A percentile compares a stretch with the other conserved stretches of the same genome.
Conservation (phyloP, 2,797 vertebrate genomes). For the Rhyacichthys aspro region DNA sequence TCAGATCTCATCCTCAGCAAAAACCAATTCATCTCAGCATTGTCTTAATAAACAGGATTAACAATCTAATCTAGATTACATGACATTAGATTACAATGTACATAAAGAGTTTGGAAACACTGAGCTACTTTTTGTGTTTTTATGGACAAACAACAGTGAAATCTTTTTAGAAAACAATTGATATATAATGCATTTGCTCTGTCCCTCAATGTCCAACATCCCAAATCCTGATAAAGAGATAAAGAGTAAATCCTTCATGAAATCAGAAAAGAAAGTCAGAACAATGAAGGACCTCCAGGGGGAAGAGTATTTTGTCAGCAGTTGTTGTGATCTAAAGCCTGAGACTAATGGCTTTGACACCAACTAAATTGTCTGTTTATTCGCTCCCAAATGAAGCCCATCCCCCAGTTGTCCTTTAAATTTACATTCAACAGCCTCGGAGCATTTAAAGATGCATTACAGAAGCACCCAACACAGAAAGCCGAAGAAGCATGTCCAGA, state of each 20-base stretch:
- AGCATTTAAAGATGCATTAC: not conserved
- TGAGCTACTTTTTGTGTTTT: not conserved
- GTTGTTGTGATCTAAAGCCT: not conserved
- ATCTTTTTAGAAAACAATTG: not conserved
- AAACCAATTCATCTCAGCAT: constrained; percentile 7
- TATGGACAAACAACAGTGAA: not conserved
- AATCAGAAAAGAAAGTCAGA: not conserved
- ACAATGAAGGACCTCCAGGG: not conserved
- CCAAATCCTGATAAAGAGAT: too few species aligned
- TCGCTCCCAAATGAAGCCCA: constrained; percentile 6
- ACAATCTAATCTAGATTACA: constrained; percentile 18
- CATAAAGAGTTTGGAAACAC: constrained; percentile 12
- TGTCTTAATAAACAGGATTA: constrained; percentile 29
- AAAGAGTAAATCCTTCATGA: not conserved
- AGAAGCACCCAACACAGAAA: not conserved
- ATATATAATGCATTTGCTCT: not conserved
- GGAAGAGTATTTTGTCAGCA: not conserved
- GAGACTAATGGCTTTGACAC: constrained; percentile 23
- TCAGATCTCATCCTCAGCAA: constrained; percentile 7
- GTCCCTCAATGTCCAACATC: not conserved
- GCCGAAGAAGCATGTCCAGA: not conserved
- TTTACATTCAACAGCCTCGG: constrained; percentile 5
- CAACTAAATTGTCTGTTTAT: constrained; percentile 16
- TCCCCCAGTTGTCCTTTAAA: constrained; percentile 10
- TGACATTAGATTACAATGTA: constrained; percentile 16